Evolutionary conservation across 1,140 invertebrate genomes (phyloP), one percentile per base, ranked within the genome.

Genomic region (Aphis craccivora): DNA sequence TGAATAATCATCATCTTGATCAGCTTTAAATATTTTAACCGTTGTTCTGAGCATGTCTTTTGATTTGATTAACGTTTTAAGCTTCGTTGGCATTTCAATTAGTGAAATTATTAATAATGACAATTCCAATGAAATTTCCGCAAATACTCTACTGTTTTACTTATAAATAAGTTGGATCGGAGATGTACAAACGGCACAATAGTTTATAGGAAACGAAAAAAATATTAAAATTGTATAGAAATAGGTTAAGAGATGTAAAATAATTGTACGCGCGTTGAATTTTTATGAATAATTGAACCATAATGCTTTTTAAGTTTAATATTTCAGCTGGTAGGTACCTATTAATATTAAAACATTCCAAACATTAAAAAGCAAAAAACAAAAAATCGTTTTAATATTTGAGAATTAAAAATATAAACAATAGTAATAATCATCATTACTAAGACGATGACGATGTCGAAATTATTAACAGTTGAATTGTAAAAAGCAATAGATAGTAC

Each of bases 1-100:
- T 93, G 91, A 84, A 93, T 84, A 93, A 84, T 67, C 76, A 93
- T 91, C 35, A 45, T 83, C 45, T 83, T 35, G 90, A 91, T 93
- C 76, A 51, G 81, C 45, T 93, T 93, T 84, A 86, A 93, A 93
- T 93, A 86, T 84, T 84, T 86, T 84, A 86, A 84, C 23, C 81
- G 45, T 84, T 86, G 48, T 93, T 93, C 48, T 25, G 18, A 22
- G 51, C 37, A 40, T 40, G 48, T n/a, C 3, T 84, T 93, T 86
- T 53, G 76, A 93, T 90, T 90, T 67, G 89, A 43, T 90, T 90
- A 90, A 90, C 22, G 35, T 55, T 22, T 89, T 89, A 89, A 89
- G n/a, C 48, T 53, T 35, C 48, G 88, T 89, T n/a, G 48, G 22
- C 48, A 22, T 89, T 89, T 89, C 35, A 89, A 89, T 89, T 89